phyloP scores from a whole-genome alignment of 2,797 vertebrate genomes.

The Halcyon leucocephala region DNA sequence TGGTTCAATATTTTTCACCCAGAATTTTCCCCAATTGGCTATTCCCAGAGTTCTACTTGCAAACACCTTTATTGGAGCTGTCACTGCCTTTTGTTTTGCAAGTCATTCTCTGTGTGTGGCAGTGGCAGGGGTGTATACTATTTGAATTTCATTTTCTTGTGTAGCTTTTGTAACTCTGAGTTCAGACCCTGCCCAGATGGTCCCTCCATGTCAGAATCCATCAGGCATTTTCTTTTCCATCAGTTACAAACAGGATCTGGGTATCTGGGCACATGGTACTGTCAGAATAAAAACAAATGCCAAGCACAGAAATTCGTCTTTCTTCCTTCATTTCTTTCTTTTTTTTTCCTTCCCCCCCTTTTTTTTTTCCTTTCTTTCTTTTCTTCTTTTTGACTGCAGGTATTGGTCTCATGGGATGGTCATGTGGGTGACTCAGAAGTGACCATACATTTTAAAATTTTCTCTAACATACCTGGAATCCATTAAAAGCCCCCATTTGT shows the following conservation, averaged over 20 bases:
- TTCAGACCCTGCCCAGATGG: constrained; percentile 3
- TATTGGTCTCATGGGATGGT: neutral
- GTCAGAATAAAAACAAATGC: neutral
- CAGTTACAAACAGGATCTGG: neutral
- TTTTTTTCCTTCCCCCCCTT: rapidly evolving
- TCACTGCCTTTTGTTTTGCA: neutral
- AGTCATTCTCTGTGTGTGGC: neutral
- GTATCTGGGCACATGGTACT: neutral
- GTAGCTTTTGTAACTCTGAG: neutral
- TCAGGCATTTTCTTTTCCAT: neutral
- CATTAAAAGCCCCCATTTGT: neutral
- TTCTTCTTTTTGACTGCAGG: neutral
- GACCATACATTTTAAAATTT: neutral
- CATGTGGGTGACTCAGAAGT: neutral
- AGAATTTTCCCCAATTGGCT: neutral
- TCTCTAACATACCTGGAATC: neutral
- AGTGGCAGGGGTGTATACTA: neutral
- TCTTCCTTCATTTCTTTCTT: neutral
- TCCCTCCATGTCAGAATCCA: neutral
- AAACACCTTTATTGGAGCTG: neutral
- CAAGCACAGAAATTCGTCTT: neutral
- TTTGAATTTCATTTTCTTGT: neutral
- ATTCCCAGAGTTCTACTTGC: neutral
- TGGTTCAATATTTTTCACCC: neutral
- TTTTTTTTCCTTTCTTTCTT: rapidly evolving